Evolutionary conservation across 1,140 invertebrate species (phyloP).

Genomic region (Lordiphosa mommai): DNA sequence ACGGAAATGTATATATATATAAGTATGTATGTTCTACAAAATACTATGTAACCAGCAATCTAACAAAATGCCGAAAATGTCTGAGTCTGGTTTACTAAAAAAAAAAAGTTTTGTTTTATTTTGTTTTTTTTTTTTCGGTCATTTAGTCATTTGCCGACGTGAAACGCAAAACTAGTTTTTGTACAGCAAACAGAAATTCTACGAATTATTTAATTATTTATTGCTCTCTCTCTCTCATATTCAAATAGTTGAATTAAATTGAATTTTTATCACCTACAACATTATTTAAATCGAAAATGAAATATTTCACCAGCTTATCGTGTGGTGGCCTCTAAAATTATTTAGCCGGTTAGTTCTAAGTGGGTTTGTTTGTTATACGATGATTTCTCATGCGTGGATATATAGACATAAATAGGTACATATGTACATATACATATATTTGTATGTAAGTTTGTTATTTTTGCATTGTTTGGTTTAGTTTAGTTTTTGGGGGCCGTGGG

Average conservation of each 20-base stretch:
- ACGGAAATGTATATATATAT: constrained; percentile 37
- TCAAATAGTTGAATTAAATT: constrained; percentile 52
- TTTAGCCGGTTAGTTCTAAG: constrained; percentile 17
- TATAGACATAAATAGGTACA: not conserved
- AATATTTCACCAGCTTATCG: constrained; percentile 36
- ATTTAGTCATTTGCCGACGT: constrained; percentile 36
- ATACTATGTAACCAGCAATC: too few species aligned
- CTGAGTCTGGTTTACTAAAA: constrained; percentile 47
- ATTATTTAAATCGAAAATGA: constrained; percentile 16
- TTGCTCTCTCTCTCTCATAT: not conserved
- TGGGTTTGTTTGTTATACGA: constrained; percentile 20
- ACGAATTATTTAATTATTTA: constrained; percentile 19
- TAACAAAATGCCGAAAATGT: constrained; percentile 32
- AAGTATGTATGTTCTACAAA: constrained; percentile 12
- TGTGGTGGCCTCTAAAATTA: constrained; percentile 7
- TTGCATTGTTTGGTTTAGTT: constrained; percentile 3
- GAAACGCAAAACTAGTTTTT: constrained; percentile 40
- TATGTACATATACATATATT: not conserved
- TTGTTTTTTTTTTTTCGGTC: not conserved
- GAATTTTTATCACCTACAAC: constrained; percentile 41
- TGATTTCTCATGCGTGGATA: constrained; percentile 58
- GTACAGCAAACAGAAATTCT: not conserved
- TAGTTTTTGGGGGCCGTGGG: constrained; percentile 29
- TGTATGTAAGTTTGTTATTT: constrained; percentile 8
- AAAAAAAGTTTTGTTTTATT: constrained; percentile 5